Base-by-base conservation (phyloP, 2,888 invertebrate genomes). In the Lasioglossum pauxillum region DNA sequence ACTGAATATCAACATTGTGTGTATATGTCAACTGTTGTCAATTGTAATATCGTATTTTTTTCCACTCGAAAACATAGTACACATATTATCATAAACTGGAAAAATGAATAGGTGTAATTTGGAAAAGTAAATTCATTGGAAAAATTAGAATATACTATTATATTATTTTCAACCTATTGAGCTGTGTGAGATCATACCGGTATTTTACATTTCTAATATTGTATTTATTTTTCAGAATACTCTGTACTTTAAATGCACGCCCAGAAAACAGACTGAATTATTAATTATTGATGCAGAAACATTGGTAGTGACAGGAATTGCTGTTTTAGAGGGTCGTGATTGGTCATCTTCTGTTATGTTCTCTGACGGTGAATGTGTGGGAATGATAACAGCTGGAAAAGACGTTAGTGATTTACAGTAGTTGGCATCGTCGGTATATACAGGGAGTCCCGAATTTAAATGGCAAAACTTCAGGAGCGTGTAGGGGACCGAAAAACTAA, bases 281-380 rank as follows among this genome's bases (percentile, higher is more conserved):
- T 89, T 95, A 83, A 95, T 95, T 88, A 93, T 95, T 67, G 93
- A 96, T 85, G 95, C 96, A 23, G 96, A 96, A 78, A 95, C 95
- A 7, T 91, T 96, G 82, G 93, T 95, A 57, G 96, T 96, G 44
- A 96, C 96, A 84, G 96, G 95, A 69, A 95, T 95, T 82, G 95
- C 95, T 35, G 95, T 95, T 46, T 90, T 95, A 71, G 95, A 95
- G 89, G 95, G 95, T 75, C 93, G 93, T 78, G 95, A 95, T 87
- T 95, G 95, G 95, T 94, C 94, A 80, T 94, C 94, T 31, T 95
- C 95, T 12, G 95, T 95, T n/a, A 95, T 97, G 95, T 98, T 98
- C 94, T 97, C 98, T 73, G 98, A 98, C 95, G 98, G 98, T 49
- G 97, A 97, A 90, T 96, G 97, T 92, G 96, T 98, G 83, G 98